Evolutionary conservation across 2,797 vertebrate species (phyloP).

Genomic region (Platyrinchus mystaceus): DNA sequence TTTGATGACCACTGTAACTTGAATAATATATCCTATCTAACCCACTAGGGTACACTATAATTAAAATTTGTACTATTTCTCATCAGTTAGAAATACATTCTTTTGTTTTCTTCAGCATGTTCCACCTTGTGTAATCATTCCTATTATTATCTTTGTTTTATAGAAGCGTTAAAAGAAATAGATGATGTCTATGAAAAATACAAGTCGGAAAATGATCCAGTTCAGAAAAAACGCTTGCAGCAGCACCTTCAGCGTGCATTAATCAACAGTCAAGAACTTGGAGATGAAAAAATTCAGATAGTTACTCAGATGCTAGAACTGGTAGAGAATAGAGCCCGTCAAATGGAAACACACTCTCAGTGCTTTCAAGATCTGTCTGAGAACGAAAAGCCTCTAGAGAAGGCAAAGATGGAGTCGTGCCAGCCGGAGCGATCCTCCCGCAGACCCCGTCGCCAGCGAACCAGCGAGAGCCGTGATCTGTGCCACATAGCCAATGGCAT

Average conservation of each 20-base stretch:
- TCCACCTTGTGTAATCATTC: background rate
- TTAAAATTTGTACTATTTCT: background rate
- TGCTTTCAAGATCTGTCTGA: slow-evolving; percentile 88
- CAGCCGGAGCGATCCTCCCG: slow-evolving; percentile 86
- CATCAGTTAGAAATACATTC: background rate
- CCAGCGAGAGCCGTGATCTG: slow-evolving; percentile 93
- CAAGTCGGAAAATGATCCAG: slow-evolving; percentile 87
- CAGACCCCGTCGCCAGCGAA: slow-evolving; percentile 88
- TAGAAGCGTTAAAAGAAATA: slow-evolving; percentile 95
- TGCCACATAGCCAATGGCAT: slow-evolving; percentile 91
- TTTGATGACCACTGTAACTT: background rate
- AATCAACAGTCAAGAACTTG: slow-evolving; percentile 94
- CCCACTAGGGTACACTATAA: background rate
- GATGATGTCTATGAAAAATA: slow-evolving; percentile 95
- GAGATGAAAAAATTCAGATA: slow-evolving; percentile 97
- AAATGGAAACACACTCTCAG: slow-evolving; percentile 92
- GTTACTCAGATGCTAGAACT: slow-evolving; percentile 96
- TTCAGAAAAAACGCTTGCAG: slow-evolving; percentile 91
- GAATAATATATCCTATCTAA: background rate
- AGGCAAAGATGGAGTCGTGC: slow-evolving; percentile 72
- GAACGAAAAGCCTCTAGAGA: slow-evolving; percentile 80
- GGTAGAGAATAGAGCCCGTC: slow-evolving; percentile 93
- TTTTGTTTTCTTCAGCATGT: background rate
- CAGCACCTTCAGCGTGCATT: slow-evolving; percentile 92
- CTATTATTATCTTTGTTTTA: slow-evolving; percentile 36